Evolutionary conservation across 2,797 vertebrate genomes (phyloP).

Genomic region (Sitta carolinensis): DNA sequence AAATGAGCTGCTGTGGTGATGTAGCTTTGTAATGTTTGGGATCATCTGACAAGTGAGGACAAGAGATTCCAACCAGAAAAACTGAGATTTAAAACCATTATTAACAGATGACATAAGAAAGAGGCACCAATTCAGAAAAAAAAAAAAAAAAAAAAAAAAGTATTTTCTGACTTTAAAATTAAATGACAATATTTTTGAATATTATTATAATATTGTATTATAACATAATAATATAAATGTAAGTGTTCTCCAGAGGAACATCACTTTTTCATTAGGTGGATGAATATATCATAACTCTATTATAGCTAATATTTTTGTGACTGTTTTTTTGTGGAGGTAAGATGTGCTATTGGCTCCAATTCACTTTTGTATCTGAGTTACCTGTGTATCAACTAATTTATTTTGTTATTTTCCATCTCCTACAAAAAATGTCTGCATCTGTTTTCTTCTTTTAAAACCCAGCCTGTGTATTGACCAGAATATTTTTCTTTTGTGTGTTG

Average conservation of each 20-base stretch:
- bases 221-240: no score
- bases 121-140: neutral
- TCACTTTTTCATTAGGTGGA: neutral
- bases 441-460: neutral
- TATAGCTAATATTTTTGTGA: neutral
- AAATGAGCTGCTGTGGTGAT: neutral
- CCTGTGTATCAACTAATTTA: neutral
- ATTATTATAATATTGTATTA: no score
- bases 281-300: neutral
- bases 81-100: neutral
- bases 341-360: neutral
- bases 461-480: neutral
- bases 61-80: neutral
- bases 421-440: neutral
- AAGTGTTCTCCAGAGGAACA: neutral
- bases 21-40: neutral
- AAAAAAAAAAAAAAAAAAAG: no score
- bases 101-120: neutral
- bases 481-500: neutral
- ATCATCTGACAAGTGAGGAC: neutral
- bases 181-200: neutral
- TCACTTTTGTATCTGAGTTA: neutral
- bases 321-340: neutral
- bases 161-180: neutral
- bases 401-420: neutral